phyloP scores from a whole-genome alignment of 2,888 invertebrate genomes.

The Cheilosia scutellata region DNA sequence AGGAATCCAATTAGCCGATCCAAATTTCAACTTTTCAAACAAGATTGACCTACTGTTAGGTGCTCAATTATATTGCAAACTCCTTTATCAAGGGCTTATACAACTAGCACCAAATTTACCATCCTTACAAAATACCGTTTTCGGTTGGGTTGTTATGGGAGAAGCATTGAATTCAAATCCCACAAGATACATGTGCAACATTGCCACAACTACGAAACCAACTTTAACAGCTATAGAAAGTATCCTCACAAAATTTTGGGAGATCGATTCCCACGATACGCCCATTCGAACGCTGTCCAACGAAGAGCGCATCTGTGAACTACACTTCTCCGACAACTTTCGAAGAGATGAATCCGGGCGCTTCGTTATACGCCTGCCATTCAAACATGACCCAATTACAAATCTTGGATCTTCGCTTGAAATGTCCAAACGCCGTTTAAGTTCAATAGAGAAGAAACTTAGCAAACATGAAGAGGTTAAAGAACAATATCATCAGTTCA shows the following conservation, averaged over 20 bases:
- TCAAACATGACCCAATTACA: not conserved
- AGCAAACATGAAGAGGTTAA: too few species aligned
- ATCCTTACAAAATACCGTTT: slow-evolving; percentile 43
- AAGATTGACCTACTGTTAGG: slow-evolving; percentile 50
- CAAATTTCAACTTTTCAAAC: slow-evolving; percentile 39
- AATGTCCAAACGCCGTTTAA: not conserved
- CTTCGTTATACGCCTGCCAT: not conserved
- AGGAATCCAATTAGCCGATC: slow-evolving; percentile 42
- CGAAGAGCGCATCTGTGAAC: not conserved
- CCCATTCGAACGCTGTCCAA: not conserved
- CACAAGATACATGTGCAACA: not conserved
- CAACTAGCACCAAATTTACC: slow-evolving; percentile 36
- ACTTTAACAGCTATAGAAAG: not conserved
- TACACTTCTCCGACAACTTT: not conserved
- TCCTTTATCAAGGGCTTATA: slow-evolving; percentile 41
- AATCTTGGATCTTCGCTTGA: not conserved
- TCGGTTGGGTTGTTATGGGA: slow-evolving; percentile 63
- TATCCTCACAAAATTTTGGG: not conserved
- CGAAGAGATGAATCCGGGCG: not conserved
- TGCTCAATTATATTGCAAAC: slow-evolving; percentile 36
- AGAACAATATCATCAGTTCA: not conserved
- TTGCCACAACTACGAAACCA: not conserved
- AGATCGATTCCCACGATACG: not conserved
- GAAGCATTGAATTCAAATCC: not conserved
- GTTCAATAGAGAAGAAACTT: not conserved